Evolutionary conservation across 2,888 invertebrate species (phyloP), one percentile per base, ranked within the genome.

Genomic region (Lochmaea capreae): DNA sequence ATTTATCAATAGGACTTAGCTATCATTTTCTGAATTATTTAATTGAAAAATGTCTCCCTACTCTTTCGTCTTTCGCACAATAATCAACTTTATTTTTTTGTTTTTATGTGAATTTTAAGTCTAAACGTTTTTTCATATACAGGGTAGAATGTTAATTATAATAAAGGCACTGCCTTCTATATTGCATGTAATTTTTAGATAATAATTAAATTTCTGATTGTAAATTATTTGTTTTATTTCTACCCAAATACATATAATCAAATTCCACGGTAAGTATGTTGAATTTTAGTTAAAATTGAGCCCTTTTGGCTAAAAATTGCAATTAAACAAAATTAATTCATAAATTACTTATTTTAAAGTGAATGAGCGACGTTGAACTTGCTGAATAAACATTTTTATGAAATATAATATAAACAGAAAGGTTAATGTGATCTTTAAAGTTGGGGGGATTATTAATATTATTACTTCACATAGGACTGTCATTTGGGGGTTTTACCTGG

Each of bases 131-230:
- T 39, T 73, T 72, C 71, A 52, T 75, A 73, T 72, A 79, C 79
- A 79, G 79, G 79, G 79, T 79, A 79, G 79, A 75, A 65, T 74
- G 67, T 77, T 66, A 67, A 73, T 76, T 77, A 75, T 62, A 39
- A 67, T 63, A 61, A 73, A 76, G 76, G 77, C 79, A 78, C 76
- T 79, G 78, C 77, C 78, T 79, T 77, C 66, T 68, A 73, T 72
- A 58, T 68, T 77, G 75, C 78, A 77, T 79, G 75, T 76, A 73
- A 78, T 79, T 78, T 77, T 76, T 77, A 76, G 78, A 67, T 66
- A 76, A 74, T 72, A 71, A 76, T 77, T 76, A 78, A 75, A 76
- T 77, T 67, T 77, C 75, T 77, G 68, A 77, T 72, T 77, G 77
- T 73, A 69, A 49, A 42, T 18, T 59, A 26, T 61, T 52, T 65